These are phyloP conservation scores for Caenorhabditis elegans DNA, from an alignment of 1,140 invertebrate genomes.

Conservation along the genomic window DNA sequence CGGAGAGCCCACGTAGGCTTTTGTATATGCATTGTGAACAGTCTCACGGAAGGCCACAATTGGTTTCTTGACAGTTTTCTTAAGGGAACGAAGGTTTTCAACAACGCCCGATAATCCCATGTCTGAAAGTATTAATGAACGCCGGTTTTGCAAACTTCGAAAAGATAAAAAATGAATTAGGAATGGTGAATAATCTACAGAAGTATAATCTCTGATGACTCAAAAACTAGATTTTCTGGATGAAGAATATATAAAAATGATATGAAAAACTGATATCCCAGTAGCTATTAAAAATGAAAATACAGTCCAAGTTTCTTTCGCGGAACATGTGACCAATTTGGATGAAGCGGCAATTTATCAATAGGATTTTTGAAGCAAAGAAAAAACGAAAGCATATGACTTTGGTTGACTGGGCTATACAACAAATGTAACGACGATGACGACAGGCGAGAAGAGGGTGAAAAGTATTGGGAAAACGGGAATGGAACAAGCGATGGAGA, in stretches of 20 bases:
- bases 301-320: not conserved
- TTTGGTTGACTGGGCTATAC: constrained; percentile 7
- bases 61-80: not conserved
- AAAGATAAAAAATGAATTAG: not conserved
- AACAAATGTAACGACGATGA: not conserved
- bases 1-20: not conserved
- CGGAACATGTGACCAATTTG: not conserved
- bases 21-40: not conserved
- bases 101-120: constrained; percentile 2
- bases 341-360: not conserved
- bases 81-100: not conserved
- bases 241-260: no score
- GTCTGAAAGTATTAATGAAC: not conserved
- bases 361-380: not conserved
- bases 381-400: constrained; percentile 1
- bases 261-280: no score
- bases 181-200: no score
- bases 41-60: not conserved
- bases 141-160: no score
- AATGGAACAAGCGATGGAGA: constrained; percentile 5
- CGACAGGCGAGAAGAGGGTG: not conserved
- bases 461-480: not conserved
- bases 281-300: no score
- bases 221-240: no score
- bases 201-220: no score